These are phyloP conservation scores for Ormyrus labotus DNA, from an alignment of 2,888 invertebrate species.

Conservation along the genomic window DNA sequence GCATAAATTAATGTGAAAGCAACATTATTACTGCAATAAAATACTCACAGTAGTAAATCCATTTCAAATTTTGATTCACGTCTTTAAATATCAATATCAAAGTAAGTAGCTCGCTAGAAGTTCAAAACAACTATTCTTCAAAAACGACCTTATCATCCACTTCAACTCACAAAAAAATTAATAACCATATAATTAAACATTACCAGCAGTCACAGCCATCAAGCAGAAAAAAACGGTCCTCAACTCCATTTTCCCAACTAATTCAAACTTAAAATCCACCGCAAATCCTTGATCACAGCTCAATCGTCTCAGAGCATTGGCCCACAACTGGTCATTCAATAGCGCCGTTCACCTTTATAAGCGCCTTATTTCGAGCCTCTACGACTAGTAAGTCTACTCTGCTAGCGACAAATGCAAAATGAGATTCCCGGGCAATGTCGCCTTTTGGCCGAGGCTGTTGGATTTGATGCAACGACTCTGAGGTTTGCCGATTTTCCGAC, in stretches of 20 bases:
- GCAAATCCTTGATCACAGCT: not conserved
- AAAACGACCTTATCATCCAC: conserved; percentile 1
- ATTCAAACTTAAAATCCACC: not conserved
- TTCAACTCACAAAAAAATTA: not conserved
- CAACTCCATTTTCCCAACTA: not conserved
- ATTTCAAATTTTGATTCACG: too few species aligned
- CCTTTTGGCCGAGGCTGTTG: conserved; percentile 20
- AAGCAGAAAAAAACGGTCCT: conserved; percentile 21
- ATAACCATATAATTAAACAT: not conserved
- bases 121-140: too few species aligned
- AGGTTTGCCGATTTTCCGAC: not conserved
- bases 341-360: conserved; percentile 35
- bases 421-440: conserved; percentile 47
- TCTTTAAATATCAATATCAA: too few species aligned
- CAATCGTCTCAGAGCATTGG: not conserved
- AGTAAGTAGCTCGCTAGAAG: too few species aligned
- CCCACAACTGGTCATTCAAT: conserved; percentile 22
- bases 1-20: not conserved
- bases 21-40: not conserved
- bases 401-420: conserved; percentile 23
- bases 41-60: not conserved
- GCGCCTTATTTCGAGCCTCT: not conserved
- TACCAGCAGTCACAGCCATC: conserved; percentile 15
- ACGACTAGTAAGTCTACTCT: conserved; percentile 3
- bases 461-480: conserved; percentile 30